Conservation (phyloP, 2,797 vertebrate species). For the Decapterus maruadsi region DNA sequence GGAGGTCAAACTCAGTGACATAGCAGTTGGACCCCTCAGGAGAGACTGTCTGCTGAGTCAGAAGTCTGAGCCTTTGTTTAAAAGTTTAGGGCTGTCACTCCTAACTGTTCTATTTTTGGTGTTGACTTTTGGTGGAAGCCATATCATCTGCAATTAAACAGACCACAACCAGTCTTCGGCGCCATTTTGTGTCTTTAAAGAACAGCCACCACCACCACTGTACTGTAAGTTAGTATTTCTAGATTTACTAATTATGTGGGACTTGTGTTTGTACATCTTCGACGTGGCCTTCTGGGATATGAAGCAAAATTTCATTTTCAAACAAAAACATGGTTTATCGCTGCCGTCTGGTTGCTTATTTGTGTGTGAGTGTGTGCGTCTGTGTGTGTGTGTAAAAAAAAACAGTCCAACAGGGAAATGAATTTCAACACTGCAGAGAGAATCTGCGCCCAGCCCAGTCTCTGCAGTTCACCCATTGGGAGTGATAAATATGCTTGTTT, state of each 20-base stretch:
- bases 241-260: conserved; percentile 50
- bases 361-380: conserved; percentile 17
- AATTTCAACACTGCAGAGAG: conserved; percentile 33
- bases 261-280: conserved; percentile 58
- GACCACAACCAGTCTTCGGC: not conserved
- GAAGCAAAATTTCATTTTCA: conserved; percentile 53
- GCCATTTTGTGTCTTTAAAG: conserved; percentile 11
- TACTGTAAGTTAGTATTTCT: conserved; percentile 34
- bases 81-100: not conserved
- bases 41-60: not conserved
- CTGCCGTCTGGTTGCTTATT: not conserved
- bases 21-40: not conserved
- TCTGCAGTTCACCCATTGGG: conserved; percentile 50
- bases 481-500: conserved; percentile 71
- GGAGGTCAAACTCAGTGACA: not conserved
- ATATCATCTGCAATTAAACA: conserved; percentile 25
- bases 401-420: conserved; percentile 24
- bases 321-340: conserved; percentile 43
- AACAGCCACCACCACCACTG: conserved; percentile 10
- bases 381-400: not conserved
- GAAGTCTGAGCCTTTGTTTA: too few species aligned
- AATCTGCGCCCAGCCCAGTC: conserved; percentile 26
- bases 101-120: conserved; percentile 9
- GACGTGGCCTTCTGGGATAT: conserved; percentile 41
- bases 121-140: not conserved